Conservation (phyloP, 2,888 invertebrate species). For the Lamellibrachia columna region DNA sequence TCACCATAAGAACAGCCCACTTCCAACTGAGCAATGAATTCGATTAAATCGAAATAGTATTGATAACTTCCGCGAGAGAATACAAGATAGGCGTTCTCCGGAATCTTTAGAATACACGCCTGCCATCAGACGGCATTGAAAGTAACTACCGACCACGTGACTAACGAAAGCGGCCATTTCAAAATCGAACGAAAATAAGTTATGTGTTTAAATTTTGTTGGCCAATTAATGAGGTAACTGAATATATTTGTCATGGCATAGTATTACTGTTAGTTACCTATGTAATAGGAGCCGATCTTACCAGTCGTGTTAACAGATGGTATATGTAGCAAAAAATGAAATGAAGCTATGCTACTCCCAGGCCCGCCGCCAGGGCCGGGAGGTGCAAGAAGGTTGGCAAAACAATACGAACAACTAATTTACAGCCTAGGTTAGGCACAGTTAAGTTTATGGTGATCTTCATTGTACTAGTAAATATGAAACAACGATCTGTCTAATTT, state of each 20-base stretch:
- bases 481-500: too few species aligned
- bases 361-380: too few species aligned
- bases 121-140: background rate
- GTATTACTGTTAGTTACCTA: background rate
- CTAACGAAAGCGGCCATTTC: conserved; percentile 7
- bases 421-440: too few species aligned
- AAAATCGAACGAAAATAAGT: background rate
- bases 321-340: too few species aligned
- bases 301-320: background rate
- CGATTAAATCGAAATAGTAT: background rate
- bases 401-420: too few species aligned
- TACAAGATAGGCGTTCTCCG: background rate
- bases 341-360: too few species aligned
- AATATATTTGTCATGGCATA: background rate
- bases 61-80: background rate
- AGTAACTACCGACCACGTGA: background rate
- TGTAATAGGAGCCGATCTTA: background rate
- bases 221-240: background rate
- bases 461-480: too few species aligned
- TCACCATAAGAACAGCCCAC: background rate
- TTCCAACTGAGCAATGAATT: background rate
- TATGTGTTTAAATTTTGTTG: background rate
- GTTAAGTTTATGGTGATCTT: too few species aligned
- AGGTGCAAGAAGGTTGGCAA: too few species aligned
- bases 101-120: background rate